Base-by-base conservation (phyloP, 2,888 invertebrate species). In the Melipona beecheii region DNA sequence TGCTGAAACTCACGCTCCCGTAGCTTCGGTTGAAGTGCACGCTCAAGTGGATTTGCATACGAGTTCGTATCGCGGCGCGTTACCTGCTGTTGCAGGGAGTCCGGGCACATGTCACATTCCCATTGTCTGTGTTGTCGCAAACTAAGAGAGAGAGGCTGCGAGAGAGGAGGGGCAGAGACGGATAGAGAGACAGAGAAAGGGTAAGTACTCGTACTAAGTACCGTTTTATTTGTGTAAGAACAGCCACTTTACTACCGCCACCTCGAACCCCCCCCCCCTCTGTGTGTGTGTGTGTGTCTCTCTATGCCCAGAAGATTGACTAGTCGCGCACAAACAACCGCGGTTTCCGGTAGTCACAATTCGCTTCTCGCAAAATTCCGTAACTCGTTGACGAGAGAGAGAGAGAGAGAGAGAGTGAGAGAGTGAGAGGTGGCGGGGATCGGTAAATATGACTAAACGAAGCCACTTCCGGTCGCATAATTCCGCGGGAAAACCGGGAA, bases 151-250 rank as follows among this genome's bases (percentile, higher is more conserved):
- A 75, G 65, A 65, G 36, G 5, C 36, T 36, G 6, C 36, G 60
- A n/a, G 31, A 21, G 31, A 69, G 73, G 49, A 76, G 79, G 65
- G 75, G 62, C 71, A 65, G 43, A 70, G 82, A 75, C 60, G 70
- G 76, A 65, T 58, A 69, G 69, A 64, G 75, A 72, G 68, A 60
- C 24, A 17, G 75, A 52, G 56, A 43, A 43, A 24, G 24, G 31
- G 60, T 92, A 92, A 93, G 93, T 92, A 92, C 93, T 91, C 86
- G 90, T 89, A 87, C 93, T 93, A 93, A 94, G 94, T 94, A 93
- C 93, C 93, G 92, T 94, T 94, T 94, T 94, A 94, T 94, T 94
- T 94, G 93, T 93, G 89, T 93, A 93, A 94, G 93, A 93, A 93
- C 93, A 93, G 90, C 92, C 93, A 93, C 92, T 93, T 93, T 92